phyloP scores from a whole-genome alignment of 92 coral and sea anemone genomes.

The Metridium senile region DNA sequence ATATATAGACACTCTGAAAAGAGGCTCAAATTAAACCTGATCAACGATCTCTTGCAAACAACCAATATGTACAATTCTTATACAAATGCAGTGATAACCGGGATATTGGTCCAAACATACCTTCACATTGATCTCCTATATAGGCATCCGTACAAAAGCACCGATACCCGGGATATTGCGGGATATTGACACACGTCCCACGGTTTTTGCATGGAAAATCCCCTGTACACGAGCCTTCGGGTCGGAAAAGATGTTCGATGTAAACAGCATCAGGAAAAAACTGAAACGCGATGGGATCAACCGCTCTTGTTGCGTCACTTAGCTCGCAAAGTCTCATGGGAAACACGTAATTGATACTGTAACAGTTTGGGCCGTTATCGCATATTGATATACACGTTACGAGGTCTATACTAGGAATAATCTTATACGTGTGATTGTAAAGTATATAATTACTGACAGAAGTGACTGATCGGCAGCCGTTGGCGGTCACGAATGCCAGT shows the following conservation, averaged over 20 bases:
- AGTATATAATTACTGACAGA: conserved; percentile 52
- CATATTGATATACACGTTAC: conserved; percentile 59
- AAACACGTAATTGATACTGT: conserved; percentile 54
- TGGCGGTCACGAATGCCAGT: neutral
- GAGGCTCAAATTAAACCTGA: neutral
- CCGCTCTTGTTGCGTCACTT: conserved; percentile 39
- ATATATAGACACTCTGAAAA: neutral
- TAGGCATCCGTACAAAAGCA: conserved; percentile 65
- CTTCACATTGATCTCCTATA: conserved; percentile 63
- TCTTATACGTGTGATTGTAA: conserved; percentile 41
- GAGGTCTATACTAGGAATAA: conserved; percentile 28
- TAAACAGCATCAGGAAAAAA: conserved; percentile 55
- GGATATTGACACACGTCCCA: conserved; percentile 64
- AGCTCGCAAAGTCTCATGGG: conserved; percentile 48
- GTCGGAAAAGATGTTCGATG: conserved; percentile 75
- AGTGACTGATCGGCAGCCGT: conserved; percentile 40
- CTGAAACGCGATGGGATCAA: conserved; percentile 46
- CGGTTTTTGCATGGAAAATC: conserved; percentile 67
- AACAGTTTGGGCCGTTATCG: conserved; percentile 48
- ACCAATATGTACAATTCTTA: too few species aligned
- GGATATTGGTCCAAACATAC: too few species aligned
- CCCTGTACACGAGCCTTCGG: conserved; percentile 70
- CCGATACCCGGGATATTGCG: conserved; percentile 67
- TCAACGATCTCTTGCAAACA: too few species aligned
- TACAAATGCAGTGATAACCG: too few species aligned